These are phyloP conservation scores for Cyanocitta stelleri DNA, from an alignment of 2,113 vertebrate genomes.

Conservation along the genomic window DNA sequence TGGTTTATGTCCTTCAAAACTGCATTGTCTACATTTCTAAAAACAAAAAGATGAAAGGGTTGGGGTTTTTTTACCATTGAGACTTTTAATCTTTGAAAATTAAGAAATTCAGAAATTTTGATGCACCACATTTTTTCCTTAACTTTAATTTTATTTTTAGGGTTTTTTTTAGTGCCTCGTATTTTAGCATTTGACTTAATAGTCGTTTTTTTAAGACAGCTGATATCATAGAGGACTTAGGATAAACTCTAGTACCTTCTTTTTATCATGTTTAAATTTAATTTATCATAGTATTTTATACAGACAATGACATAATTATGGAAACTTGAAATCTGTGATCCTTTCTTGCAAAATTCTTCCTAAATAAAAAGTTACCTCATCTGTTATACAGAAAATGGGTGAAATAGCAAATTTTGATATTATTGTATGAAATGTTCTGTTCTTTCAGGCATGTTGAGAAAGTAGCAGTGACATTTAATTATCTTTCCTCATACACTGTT, in stretches of 20 bases:
- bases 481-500: background rate
- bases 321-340: background rate
- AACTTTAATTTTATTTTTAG: background rate
- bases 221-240: background rate
- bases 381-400: background rate
- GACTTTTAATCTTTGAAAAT: background rate
- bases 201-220: background rate
- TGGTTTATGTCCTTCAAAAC: background rate
- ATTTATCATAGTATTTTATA: background rate
- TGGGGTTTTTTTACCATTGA: accelerated
- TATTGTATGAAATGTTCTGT: background rate
- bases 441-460: background rate
- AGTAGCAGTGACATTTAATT: background rate
- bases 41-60: background rate
- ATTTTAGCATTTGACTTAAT: background rate
- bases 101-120: background rate
- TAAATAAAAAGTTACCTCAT: background rate
- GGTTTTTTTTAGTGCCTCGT: accelerated
- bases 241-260: background rate
- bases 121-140: background rate
- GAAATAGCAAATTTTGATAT: background rate
- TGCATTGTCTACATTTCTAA: background rate
- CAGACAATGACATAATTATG: background rate
- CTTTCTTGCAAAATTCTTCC: background rate
- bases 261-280: background rate